Base-by-base conservation (phyloP, 2,797 vertebrate species). In the Notolabrus celidotus region DNA sequence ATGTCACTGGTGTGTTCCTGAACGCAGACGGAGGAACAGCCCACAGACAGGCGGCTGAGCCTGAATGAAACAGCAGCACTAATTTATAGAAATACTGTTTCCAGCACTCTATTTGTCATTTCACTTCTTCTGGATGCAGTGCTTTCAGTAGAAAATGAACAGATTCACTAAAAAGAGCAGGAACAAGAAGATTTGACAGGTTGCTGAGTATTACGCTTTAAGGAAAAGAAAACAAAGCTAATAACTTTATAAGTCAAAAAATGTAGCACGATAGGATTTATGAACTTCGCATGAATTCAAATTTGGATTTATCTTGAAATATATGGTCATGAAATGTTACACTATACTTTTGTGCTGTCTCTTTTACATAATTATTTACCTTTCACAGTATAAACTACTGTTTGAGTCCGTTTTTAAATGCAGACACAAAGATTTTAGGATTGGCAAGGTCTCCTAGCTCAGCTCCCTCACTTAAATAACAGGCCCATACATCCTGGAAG, bases 1-100 rank as follows among this genome's bases (percentile, higher is more conserved):
- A 85, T 92, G 90, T 91, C 79, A 83, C 80, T 86, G 75, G 67
- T 86, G 82, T 90, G 78, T 76, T 87, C 80, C 77, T 72, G 57
- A 67, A 84, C 20, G 56, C 62, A 82, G 34, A 36, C 34, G 34
- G 10, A 36, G 34, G 34, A 36, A 36, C 34, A 36, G 74, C 67
- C 71, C 12, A 76, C 64, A 57, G 67, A 66, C 72, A 70, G 63
- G 66, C 70, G 38, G n/a, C 80, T 57, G 71, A 50, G 17, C 63
- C 46, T 67, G 72, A 80, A 63, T 58, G 67, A 83, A 66, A 66
- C 36, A 22, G 22, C 45, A 2, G 25, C 12, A 46, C 59, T 29
- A 60, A 73, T 53, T 82, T 66, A 67, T 15, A 51, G 45, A 64
- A 72, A 73, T 25, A 14, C 53, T 14, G 17, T 20, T 43, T 38